These are phyloP conservation scores for Troides aeacus DNA, from an alignment of 2,888 invertebrate genomes.

Conservation along the genomic window DNA sequence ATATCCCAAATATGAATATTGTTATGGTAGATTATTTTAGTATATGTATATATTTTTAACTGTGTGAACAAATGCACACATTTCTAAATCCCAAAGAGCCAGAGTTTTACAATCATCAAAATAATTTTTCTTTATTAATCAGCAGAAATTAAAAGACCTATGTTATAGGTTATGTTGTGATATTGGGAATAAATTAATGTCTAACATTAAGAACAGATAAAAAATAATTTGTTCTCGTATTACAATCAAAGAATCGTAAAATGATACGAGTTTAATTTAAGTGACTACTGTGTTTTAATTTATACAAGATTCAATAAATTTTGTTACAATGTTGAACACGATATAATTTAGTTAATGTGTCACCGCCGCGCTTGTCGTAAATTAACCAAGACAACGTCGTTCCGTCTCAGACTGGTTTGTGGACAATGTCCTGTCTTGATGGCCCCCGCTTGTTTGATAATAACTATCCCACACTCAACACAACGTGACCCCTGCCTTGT, in stretches of 20 bases:
- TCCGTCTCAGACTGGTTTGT: conserved; percentile 46
- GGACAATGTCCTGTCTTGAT: conserved; percentile 42
- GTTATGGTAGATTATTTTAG: neutral
- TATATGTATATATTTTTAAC: too few species aligned
- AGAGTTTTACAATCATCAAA: too few species aligned
- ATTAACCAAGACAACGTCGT: conserved; percentile 31
- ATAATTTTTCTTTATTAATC: too few species aligned
- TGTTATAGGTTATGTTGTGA: too few species aligned
- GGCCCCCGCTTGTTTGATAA: conserved; percentile 37
- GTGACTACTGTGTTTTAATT: conserved; percentile 11
- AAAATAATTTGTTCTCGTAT: neutral
- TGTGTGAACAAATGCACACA: too few species aligned
- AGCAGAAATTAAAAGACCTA: too few species aligned
- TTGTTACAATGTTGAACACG: conserved; percentile 30
- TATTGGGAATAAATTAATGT: too few species aligned
- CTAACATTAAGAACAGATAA: too few species aligned
- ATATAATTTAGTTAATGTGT: conserved; percentile 31
- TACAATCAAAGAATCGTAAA: neutral
- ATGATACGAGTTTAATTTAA: conserved; percentile 4
- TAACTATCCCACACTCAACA: conserved; percentile 46
- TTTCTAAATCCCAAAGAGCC: too few species aligned
- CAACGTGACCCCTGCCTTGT: conserved; percentile 34
- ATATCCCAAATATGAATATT: neutral
- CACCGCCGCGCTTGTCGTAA: conserved; percentile 33
- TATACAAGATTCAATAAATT: conserved; percentile 28